These are phyloP conservation scores for Bergia sp. DNA, from an alignment of 92 coral and sea anemone species.

Conservation along the genomic window DNA sequence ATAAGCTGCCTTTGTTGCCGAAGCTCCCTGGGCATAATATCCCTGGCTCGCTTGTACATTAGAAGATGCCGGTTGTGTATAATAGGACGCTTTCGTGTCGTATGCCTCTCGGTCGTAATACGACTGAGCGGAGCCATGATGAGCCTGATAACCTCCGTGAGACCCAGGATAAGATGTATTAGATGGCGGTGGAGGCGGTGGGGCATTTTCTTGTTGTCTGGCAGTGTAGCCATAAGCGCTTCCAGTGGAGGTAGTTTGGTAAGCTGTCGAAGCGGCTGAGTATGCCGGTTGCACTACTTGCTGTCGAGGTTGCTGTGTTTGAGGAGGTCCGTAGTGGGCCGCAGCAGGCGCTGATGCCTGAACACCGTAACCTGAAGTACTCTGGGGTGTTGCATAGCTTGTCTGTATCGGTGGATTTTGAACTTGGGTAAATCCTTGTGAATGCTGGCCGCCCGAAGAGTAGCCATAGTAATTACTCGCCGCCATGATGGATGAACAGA, in stretches of 20 bases:
- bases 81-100: slow-evolving; percentile 85
- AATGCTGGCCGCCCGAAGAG: slow-evolving; percentile 96
- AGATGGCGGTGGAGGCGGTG: slow-evolving; percentile 92
- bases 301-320: slow-evolving; percentile 80
- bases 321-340: slow-evolving; percentile 91
- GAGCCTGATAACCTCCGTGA: slow-evolving; percentile 85
- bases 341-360: slow-evolving; percentile 92
- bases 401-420: slow-evolving; percentile 98
- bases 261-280: slow-evolving; percentile 85
- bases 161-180: slow-evolving; percentile 81
- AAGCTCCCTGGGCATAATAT: slow-evolving; percentile 86
- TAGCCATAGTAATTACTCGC: slow-evolving; percentile 97
- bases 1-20: slow-evolving; percentile 86
- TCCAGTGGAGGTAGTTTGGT: slow-evolving; percentile 74
- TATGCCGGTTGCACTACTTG: slow-evolving; percentile 79
- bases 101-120: slow-evolving; percentile 93
- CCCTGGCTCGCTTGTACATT: slow-evolving; percentile 87
- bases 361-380: slow-evolving; percentile 92
- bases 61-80: slow-evolving; percentile 84
- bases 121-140: slow-evolving; percentile 75
- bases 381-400: slow-evolving; percentile 92
- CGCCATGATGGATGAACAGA: slow-evolving; percentile 85
- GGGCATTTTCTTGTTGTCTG: slow-evolving; percentile 94
- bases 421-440: slow-evolving; percentile 95
- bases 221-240: slow-evolving; percentile 99